Evolutionary conservation across 1,140 invertebrate genomes (phyloP), one percentile per base, ranked within the genome.

Genomic region (Eurytemora carolleeae): DNA sequence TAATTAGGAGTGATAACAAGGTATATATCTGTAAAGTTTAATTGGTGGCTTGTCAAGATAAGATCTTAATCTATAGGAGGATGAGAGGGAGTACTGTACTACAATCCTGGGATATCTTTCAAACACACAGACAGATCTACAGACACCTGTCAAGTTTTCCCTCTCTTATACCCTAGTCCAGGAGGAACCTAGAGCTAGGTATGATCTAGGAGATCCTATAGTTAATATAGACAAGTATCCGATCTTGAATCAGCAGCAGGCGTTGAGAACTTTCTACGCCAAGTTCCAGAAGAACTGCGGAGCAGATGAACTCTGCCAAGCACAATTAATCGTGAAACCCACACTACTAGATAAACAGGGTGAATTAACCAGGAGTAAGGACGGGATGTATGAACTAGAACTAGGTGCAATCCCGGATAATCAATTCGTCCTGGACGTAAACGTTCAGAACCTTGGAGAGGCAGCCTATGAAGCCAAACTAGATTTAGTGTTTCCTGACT

Each of bases 261-360:
- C 88, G 0, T 80, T 80, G 12, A 81, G 82, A 65, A 74, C 81
- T 2, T 92, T 93, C 67, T 78, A 84, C 67, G 88, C 85, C 1
- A 83, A 81, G 21, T 94, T 97, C 74, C 80, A 89, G 58, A 94
- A 93, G 73, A 87, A 95, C 68, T 97, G 91, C 70, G 91, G 89
- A 3, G 73, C 78, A 0, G 87, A 95, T 69, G 87, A 91, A 67
- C 76, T 87, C 21, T 96, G 92, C 70, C 79, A 87, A 67, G 93
- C 88, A 70, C 78, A 91, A 68, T 71, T 95, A n/a, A 72, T 78
- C 60, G 71, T 92, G 0, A 70, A 76, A n/a, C 80, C 83, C 12
- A 72, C 74, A 59, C 71, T 87, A 19, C 17, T 24, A 1, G 44
- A 53, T 23, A 53, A 20, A 24, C 15, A 24, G 19, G 31, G 31